phyloP scores from a whole-genome alignment of 92 coral and sea anemone genomes.

The Siderastrea radians region DNA sequence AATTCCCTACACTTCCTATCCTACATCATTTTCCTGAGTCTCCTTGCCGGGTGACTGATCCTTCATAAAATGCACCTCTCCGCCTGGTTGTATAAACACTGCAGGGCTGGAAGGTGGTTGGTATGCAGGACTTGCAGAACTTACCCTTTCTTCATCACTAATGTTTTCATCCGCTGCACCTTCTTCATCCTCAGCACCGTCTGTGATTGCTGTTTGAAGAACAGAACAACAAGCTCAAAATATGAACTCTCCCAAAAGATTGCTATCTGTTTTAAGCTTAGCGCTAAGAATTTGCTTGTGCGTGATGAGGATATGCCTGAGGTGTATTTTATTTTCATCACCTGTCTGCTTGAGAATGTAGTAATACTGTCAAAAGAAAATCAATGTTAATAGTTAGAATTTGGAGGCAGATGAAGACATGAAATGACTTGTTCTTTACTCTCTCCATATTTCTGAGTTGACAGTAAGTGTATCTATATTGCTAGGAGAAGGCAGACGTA shows the following conservation, averaged over 20 bases:
- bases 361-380: too few relatives aligned
- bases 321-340: too few relatives aligned
- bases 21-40: background rate
- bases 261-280: too few relatives aligned
- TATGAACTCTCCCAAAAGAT: background rate
- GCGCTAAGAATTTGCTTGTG: too few relatives aligned
- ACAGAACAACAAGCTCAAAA: background rate
- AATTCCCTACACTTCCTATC: background rate
- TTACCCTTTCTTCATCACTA: conserved; percentile 77
- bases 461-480: too few relatives aligned
- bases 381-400: too few relatives aligned
- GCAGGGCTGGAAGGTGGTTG: conserved; percentile 85
- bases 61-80: conserved; percentile 83
- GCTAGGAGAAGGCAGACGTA: too few relatives aligned
- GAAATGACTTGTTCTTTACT: too few relatives aligned
- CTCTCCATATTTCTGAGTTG: too few relatives aligned
- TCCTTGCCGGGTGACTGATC: conserved; percentile 45
- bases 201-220: conserved; percentile 40
- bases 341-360: too few relatives aligned
- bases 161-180: background rate
- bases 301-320: too few relatives aligned
- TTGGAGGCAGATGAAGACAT: too few relatives aligned
- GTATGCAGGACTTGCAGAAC: conserved; percentile 61
- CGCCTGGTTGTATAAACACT: conserved; percentile 80
- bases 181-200: conserved; percentile 8